A percentile compares a stretch with the other conserved stretches of the same genome.
phyloP scores from a whole-genome alignment of 2,888 invertebrate species.

The Mallateleia sp. region DNA sequence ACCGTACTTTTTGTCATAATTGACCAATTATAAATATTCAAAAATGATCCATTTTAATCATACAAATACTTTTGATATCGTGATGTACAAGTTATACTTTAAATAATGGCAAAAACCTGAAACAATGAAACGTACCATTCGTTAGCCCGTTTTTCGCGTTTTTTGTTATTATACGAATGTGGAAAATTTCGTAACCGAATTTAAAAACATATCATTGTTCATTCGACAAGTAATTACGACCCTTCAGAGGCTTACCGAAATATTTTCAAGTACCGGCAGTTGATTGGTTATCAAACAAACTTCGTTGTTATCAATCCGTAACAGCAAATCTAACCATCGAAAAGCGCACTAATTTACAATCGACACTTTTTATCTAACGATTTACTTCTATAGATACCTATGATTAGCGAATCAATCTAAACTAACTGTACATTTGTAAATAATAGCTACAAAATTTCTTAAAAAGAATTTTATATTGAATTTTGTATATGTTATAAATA shows the following conservation, averaged over 20 bases:
- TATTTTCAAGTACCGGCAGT: slow-evolving; percentile 47
- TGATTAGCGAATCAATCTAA: slow-evolving; percentile 48
- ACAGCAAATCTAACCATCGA: slow-evolving; percentile 71
- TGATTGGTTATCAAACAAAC: slow-evolving; percentile 32
- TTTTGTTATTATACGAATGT: slow-evolving; percentile 68
- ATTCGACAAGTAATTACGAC: slow-evolving; percentile 51
- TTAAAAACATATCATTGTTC: slow-evolving; percentile 79
- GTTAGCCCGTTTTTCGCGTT: slow-evolving; percentile 47
- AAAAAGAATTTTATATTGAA: slow-evolving; percentile 54
- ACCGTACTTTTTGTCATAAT: too few relatives aligned
- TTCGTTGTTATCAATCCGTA: slow-evolving; percentile 44
- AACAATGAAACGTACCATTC: too few relatives aligned
- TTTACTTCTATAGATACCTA: slow-evolving; percentile 57
- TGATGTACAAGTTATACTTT: too few relatives aligned
- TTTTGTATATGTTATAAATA: slow-evolving; percentile 55
- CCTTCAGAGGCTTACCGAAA: slow-evolving; percentile 54
- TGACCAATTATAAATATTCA: too few relatives aligned
- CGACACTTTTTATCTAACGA: slow-evolving; percentile 84
- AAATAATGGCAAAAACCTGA: too few relatives aligned
- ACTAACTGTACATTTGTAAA: slow-evolving; percentile 78
- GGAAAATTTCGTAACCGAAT: slow-evolving; percentile 83
- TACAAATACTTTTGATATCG: too few relatives aligned
- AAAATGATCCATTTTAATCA: too few relatives aligned
- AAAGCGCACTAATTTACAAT: slow-evolving; percentile 82
- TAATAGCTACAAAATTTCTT: slow-evolving; percentile 52